Conservation (phyloP, 2,888 invertebrate species). For the Pollenia angustigena region DNA sequence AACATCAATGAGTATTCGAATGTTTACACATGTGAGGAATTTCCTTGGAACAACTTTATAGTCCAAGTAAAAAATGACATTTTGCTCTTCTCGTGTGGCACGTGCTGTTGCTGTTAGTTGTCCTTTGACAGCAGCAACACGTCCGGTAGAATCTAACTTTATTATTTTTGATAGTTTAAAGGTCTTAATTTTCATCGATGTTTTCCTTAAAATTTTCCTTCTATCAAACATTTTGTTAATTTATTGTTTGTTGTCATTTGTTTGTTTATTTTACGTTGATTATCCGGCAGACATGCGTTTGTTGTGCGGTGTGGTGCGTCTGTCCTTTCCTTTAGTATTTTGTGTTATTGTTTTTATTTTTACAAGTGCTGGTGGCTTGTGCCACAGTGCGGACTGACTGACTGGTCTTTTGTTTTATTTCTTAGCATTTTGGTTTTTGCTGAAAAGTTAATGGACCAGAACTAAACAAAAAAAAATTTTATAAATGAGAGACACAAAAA, state of each 20-base stretch:
- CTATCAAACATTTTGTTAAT: conserved; percentile 31
- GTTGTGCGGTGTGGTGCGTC: background rate
- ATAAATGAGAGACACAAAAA: background rate
- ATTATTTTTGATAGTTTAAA: conserved; percentile 32
- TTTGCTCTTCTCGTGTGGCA: conserved; percentile 34
- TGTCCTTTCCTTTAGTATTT: conserved; percentile 1
- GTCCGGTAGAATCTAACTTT: conserved; percentile 44
- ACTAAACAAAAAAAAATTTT: conserved; percentile 48
- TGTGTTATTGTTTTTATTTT: conserved; percentile 25
- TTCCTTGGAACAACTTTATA: conserved; percentile 8
- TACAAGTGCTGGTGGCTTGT: conserved; percentile 17
- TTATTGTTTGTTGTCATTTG: conserved; percentile 68
- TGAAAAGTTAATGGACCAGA: conserved; percentile 73
- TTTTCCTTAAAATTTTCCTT: background rate
- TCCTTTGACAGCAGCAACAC: conserved; percentile 22
- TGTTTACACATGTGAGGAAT: conserved; percentile 17
- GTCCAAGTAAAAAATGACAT: conserved; percentile 15
- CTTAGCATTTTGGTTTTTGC: conserved; percentile 40
- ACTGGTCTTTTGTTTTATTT: conserved; percentile 45
- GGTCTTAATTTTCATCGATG: conserved; percentile 15
- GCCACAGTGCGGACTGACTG: background rate
- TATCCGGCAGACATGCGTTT: conserved; percentile 63
- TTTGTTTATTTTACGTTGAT: conserved; percentile 69
- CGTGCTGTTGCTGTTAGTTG: conserved; percentile 50
- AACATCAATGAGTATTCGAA: background rate